phyloP scores from a whole-genome alignment of 1,140 invertebrate species.

The Anoplolepis gracilipes region DNA sequence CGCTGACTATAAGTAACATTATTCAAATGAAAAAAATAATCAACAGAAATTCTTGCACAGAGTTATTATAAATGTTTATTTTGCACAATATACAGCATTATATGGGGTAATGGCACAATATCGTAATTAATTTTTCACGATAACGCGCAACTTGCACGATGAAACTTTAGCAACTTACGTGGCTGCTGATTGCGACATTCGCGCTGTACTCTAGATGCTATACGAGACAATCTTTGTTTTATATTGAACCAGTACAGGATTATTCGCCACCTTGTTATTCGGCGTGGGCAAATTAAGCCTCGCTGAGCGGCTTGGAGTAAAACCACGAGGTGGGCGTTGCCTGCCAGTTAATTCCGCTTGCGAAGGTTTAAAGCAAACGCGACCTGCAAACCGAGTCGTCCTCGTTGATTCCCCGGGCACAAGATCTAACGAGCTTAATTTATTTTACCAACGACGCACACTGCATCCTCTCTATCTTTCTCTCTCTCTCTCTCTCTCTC shows the following conservation, averaged over 20 bases:
- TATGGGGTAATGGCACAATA: not conserved
- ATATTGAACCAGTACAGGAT: constrained; percentile 53
- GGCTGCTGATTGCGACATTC: constrained; percentile 4
- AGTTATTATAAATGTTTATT: not conserved
- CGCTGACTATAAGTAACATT: no score
- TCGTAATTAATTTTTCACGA: not conserved
- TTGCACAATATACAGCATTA: not conserved
- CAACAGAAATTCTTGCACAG: no score
- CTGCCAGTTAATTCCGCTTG: constrained; percentile 57
- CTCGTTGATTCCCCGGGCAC: constrained; percentile 52
- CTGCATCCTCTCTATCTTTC: not conserved
- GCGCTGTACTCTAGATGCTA: not conserved
- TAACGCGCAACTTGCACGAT: not conserved
- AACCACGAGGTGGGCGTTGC: constrained; percentile 57
- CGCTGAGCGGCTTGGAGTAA: constrained; percentile 49
- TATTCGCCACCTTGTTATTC: constrained; percentile 61
- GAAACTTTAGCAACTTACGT: not conserved
- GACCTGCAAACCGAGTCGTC: constrained; percentile 60
- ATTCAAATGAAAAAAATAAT: no score
- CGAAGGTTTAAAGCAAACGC: constrained; percentile 62
- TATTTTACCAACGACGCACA: constrained; percentile 52
- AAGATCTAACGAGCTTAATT: constrained; percentile 61
- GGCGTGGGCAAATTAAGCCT: constrained; percentile 56
- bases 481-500: no score
- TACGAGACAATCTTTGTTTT: constrained; percentile 16